phyloP scores from a whole-genome alignment of 2,888 invertebrate species.

The Hecatera dysodea region DNA sequence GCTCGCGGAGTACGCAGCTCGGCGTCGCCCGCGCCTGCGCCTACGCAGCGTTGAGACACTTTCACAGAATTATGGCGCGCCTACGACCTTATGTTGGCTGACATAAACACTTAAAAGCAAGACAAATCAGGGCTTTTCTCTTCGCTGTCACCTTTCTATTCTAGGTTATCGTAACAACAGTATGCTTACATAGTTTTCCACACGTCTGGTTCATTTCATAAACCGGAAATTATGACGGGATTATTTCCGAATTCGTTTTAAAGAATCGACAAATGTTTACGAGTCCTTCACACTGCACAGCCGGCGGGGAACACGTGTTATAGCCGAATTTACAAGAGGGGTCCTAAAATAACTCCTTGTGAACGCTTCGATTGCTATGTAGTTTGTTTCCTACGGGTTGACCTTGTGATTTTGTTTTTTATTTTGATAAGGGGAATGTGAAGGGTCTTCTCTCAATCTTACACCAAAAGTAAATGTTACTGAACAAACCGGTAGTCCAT shows the following conservation, averaged over 20 bases:
- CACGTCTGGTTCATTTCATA: slow-evolving; percentile 36
- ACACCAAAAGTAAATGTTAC: slow-evolving; percentile 32
- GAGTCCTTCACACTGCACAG: slow-evolving; percentile 60
- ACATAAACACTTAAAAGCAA: slow-evolving; percentile 78
- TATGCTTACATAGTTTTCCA: slow-evolving; percentile 33
- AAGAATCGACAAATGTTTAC: slow-evolving; percentile 62
- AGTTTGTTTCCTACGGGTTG: slow-evolving; percentile 51
- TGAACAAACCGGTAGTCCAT: slow-evolving; percentile 15
- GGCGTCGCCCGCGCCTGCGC: slow-evolving; percentile 74
- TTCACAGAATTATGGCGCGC: slow-evolving; percentile 82
- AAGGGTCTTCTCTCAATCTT: slow-evolving; percentile 6
- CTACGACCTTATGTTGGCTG: slow-evolving; percentile 82
- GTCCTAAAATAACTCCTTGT: slow-evolving; percentile 64
- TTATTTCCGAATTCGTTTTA: slow-evolving; percentile 49
- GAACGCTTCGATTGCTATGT: slow-evolving; percentile 48
- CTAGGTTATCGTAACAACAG: slow-evolving; percentile 62
- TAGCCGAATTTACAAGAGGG: slow-evolving; percentile 56
- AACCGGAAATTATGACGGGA: slow-evolving; percentile 56
- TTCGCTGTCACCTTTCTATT: slow-evolving; percentile 69
- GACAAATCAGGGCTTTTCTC: slow-evolving; percentile 78
- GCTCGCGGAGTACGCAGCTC: slow-evolving; percentile 68
- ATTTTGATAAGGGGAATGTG: slow-evolving; percentile 40
- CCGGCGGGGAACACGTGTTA: slow-evolving; percentile 62
- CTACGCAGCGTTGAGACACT: slow-evolving; percentile 84
- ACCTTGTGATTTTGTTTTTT: slow-evolving; percentile 60